Evolutionary conservation across 2,888 invertebrate genomes (phyloP), one percentile per base, ranked within the genome.

Genomic region (Liopterus haemorrhoidalis): DNA sequence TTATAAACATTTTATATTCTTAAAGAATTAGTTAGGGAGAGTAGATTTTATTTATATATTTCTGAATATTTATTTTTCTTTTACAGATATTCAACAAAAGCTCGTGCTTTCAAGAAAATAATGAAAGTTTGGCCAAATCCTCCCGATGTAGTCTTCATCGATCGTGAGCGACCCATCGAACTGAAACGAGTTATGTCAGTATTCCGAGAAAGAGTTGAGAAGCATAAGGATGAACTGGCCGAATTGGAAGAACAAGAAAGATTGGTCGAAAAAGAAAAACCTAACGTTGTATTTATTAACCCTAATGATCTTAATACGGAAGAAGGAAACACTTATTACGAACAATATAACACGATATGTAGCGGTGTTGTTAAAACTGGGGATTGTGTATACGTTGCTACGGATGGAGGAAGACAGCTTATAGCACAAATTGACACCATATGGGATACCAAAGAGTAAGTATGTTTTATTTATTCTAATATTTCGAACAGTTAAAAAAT

Each of bases 381-480:
- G 1, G 96, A 99, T 69, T 93, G 85, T 66, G 95, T 97, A 30
- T 94, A 95, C 62, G 91, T 96, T 9, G 90, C 90, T 47, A 89
- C 88, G 0, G 88, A 90, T 59, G 86, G 86, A 11, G 90, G 90
- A 35, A 82, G 87, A 66, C 93, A 94, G 64, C 81, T 91, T 58
- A 85, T 97, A 49, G 88, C 92, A 8, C 87, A 95, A 65, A 85
- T 97, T 52, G 93, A 96, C 64, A 83, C 85, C 47, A 87, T 97
- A 63, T 97, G 95, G 95, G 88, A 88, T 59, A 88, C 89, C 31
- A 81, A 82, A 64, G 82, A 85, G 90, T 91, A 69, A 76, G 82
- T 76, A 46, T 41, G 35, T 14, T 27, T 50, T 14, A 11, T 31
- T 21, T 45, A 46, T 28, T 40, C 25, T 36, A 24, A 40, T 22